phyloP scores from a whole-genome alignment of 2,113 vertebrate species.

The Leptosomus discolor region DNA sequence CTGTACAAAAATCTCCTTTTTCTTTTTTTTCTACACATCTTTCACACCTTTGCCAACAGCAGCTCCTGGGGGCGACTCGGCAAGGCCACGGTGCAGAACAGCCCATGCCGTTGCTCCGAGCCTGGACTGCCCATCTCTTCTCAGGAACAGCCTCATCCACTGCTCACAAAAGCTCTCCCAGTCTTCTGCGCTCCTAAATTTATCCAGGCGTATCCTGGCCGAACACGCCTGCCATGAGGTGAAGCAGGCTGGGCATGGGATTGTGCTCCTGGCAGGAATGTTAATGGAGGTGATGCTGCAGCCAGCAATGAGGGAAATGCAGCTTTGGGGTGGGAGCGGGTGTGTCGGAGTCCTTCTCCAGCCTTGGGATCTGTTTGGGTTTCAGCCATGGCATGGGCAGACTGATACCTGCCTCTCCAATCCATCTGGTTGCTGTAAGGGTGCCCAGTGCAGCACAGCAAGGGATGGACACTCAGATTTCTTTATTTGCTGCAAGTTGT shows the following conservation, averaged over 20 bases:
- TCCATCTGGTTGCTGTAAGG: accelerated
- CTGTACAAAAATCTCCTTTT: background rate
- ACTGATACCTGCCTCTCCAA: background rate
- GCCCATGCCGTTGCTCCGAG: background rate
- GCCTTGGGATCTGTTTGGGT: background rate
- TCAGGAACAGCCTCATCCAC: accelerated
- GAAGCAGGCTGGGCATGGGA: accelerated
- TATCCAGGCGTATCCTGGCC: background rate
- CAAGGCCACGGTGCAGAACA: background rate
- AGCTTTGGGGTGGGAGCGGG: background rate
- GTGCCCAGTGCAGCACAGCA: accelerated
- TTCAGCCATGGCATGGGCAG: background rate
- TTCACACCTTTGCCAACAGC: background rate
- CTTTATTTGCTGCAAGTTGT: background rate
- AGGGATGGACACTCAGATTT: background rate
- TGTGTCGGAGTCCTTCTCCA: background rate
- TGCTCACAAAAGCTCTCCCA: background rate
- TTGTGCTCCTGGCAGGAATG: background rate
- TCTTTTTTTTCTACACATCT: background rate
- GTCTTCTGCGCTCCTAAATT: background rate
- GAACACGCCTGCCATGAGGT: accelerated
- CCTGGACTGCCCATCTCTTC: background rate
- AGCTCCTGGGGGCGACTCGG: background rate
- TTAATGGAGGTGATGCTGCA: background rate
- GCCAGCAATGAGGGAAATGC: background rate